Conservation (phyloP, 2,797 vertebrate species). For the Eulemur mongoz region DNA sequence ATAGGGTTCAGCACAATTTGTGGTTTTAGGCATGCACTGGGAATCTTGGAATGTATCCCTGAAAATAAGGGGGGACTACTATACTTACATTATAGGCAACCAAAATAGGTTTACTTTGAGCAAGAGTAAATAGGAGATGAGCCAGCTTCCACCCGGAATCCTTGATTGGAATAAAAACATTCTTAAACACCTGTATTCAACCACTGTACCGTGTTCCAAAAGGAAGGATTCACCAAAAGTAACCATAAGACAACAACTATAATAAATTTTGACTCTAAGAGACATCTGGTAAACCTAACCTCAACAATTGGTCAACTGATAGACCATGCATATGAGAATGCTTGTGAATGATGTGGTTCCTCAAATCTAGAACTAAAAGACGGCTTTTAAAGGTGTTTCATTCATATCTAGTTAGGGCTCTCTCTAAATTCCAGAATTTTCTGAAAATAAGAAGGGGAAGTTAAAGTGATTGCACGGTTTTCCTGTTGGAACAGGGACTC, state of each 20-base stretch:
- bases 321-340: accelerated
- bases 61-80: background rate
- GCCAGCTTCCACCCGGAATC: background rate
- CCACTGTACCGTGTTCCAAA: background rate
- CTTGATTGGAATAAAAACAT: background rate
- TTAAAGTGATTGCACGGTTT: background rate
- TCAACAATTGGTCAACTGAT: background rate
- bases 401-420: background rate
- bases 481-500: background rate
- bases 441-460: background rate
- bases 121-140: background rate
- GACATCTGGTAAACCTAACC: background rate
- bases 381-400: background rate
- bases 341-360: background rate
- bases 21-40: background rate
- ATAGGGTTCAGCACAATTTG: background rate
- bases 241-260: background rate
- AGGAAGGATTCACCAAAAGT: background rate
- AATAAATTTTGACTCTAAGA: background rate
- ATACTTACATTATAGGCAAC: background rate
- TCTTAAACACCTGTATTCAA: background rate
- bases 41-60: background rate
- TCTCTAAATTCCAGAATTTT: background rate
- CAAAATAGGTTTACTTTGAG: background rate
- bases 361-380: background rate